phyloP scores from a whole-genome alignment of 2,113 vertebrate species.

The Galeopterus variegatus region DNA sequence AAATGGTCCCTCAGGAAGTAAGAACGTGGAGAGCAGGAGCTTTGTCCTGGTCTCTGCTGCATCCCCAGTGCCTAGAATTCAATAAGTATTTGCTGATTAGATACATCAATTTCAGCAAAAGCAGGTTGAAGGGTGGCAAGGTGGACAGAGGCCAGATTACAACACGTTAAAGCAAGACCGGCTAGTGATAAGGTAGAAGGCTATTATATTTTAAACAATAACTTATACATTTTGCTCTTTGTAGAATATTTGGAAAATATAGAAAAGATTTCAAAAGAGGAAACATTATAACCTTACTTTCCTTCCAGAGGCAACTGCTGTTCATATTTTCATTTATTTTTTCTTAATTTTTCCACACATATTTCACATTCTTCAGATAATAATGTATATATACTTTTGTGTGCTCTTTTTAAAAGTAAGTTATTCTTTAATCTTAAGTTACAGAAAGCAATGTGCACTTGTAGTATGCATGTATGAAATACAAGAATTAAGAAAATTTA shows the following conservation, averaged over 20 bases:
- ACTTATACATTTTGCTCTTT: not conserved
- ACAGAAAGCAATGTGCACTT: constrained; percentile 13
- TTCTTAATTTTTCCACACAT: not conserved
- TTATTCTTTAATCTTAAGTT: constrained; percentile 38
- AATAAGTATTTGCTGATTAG: not conserved
- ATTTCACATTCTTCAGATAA: constrained; percentile 33
- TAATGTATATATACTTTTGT: not conserved
- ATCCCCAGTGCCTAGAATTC: not conserved
- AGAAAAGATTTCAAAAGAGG: constrained; percentile 35
- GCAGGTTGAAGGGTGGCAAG: not conserved
- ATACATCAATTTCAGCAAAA: constrained; percentile 14
- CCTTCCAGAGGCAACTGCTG: constrained; percentile 37
- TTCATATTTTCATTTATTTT: constrained; percentile 52
- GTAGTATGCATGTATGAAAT: not conserved
- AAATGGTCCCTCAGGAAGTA: constrained; percentile 21
- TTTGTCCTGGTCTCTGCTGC: not conserved
- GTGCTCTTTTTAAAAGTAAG: not conserved
- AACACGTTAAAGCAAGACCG: not conserved
- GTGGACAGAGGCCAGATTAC: not conserved
- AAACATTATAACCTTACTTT: constrained; percentile 42
- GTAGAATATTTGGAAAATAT: constrained; percentile 43
- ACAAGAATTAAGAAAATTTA: not conserved
- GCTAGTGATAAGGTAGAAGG: not conserved
- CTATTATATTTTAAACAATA: not conserved
- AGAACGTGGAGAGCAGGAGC: not conserved